Percentiles rank a stretch among this genome's conserved stretches.
Evolutionary conservation across 2,888 invertebrate species (phyloP).

Genomic region (Rotaria sp.): DNA sequence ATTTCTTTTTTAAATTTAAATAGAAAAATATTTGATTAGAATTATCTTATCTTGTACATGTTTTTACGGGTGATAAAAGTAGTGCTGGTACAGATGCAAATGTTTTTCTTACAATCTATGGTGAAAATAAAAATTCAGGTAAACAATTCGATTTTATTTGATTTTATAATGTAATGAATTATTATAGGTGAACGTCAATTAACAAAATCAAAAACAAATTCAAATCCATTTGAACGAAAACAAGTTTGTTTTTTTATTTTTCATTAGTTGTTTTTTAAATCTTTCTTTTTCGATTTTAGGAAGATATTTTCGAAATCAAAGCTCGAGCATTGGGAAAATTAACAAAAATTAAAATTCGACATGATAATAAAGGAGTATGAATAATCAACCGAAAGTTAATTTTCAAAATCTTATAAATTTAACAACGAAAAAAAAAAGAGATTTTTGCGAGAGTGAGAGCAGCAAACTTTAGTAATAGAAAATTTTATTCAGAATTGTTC

Average conservation of each 20-base stretch:
- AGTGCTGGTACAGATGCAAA: too few relatives aligned
- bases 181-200: conserved; percentile 51
- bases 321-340: conserved; percentile 52
- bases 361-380: conserved; percentile 52
- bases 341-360: conserved; percentile 51
- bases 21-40: conserved; percentile 44
- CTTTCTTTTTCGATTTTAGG: background rate
- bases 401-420: too few relatives aligned
- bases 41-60: conserved; percentile 49
- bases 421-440: too few relatives aligned
- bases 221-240: conserved; percentile 53
- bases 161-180: too few relatives aligned
- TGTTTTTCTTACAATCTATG: too few relatives aligned
- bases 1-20: too few relatives aligned
- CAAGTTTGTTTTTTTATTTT: conserved; percentile 52
- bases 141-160: too few relatives aligned
- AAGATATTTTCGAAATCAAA: conserved; percentile 51
- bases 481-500: too few relatives aligned
- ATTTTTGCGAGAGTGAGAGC: too few relatives aligned
- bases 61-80: conserved; percentile 51
- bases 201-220: conserved; percentile 49
- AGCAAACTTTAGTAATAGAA: too few relatives aligned
- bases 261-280: background rate
- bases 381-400: too few relatives aligned
- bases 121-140: too few relatives aligned